These are phyloP conservation scores for Dufourea novaeangliae DNA, from an alignment of 1,140 invertebrate genomes.

Conservation along the genomic window DNA sequence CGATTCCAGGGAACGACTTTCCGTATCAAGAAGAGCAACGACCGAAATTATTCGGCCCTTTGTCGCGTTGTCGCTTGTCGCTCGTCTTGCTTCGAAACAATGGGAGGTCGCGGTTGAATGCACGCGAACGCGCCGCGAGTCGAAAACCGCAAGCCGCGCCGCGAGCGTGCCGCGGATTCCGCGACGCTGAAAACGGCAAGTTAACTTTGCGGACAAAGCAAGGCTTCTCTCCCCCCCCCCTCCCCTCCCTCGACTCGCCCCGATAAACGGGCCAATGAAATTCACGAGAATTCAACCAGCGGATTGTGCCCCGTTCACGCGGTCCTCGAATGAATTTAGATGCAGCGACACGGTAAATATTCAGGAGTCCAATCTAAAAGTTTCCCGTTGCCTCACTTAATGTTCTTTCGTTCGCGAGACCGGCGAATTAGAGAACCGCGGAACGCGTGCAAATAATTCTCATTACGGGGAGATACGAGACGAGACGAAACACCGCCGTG, in stretches of 20 bases:
- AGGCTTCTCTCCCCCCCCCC: no score
- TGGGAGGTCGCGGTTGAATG: slow-evolving; percentile 9
- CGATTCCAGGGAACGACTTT: neutral
- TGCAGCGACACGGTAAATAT: slow-evolving; percentile 36
- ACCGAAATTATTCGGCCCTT: slow-evolving; percentile 11
- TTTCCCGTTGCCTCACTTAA: neutral
- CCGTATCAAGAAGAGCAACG: neutral
- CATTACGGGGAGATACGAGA: no score
- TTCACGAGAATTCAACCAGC: slow-evolving; percentile 24
- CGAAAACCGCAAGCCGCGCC: neutral
- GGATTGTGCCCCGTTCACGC: slow-evolving; percentile 7
- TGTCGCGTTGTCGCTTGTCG: neutral
- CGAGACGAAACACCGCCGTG: no score
- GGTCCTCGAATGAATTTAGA: slow-evolving; percentile 30
- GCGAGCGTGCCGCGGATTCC: slow-evolving; percentile 27
- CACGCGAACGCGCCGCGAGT: neutral
- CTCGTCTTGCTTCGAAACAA: slow-evolving; percentile 3
- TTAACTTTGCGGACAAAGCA: slow-evolving; percentile 1
- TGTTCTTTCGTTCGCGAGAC: neutral
- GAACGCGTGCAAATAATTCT: neutral
- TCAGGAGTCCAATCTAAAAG: slow-evolving; percentile 31
- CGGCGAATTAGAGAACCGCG: neutral
- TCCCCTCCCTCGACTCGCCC: no score
- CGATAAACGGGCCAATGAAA: slow-evolving; percentile 47
- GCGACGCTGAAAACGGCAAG: slow-evolving; percentile 12